A percentile compares a stretch with the other conserved stretches of the same genome.
phyloP scores from a whole-genome alignment of 2,797 vertebrate genomes.

The Euthynnus affinis region DNA sequence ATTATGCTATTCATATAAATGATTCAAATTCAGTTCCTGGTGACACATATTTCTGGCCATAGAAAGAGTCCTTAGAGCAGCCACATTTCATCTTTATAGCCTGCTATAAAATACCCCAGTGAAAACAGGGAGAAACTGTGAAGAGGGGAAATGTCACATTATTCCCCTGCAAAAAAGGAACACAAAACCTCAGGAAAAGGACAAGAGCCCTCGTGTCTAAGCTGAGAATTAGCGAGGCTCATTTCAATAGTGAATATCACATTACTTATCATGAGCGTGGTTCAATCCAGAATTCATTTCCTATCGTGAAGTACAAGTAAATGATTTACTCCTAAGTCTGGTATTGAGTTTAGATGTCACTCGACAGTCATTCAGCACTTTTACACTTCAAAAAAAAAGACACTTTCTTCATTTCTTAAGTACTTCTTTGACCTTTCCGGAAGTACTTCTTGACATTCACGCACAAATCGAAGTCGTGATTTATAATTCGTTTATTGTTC shows the following conservation, averaged over 20 bases:
- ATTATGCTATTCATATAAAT: no score
- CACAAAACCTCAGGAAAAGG: slow-evolving; percentile 61
- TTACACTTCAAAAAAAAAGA: slow-evolving; percentile 7
- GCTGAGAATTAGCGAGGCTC: slow-evolving; percentile 40
- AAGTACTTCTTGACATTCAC: slow-evolving; percentile 28
- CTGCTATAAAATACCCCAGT: slow-evolving; percentile 72
- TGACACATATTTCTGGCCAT: no score
- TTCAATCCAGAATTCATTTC: slow-evolving; percentile 26
- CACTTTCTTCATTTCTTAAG: slow-evolving; percentile 13
- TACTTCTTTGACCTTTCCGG: slow-evolving; percentile 52
- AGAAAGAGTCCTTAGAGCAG: slow-evolving; percentile 70
- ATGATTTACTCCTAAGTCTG: slow-evolving; percentile 4
- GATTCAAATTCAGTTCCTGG: no score
- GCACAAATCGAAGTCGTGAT: slow-evolving; percentile 46
- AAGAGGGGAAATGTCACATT: slow-evolving; percentile 78
- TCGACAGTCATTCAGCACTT: background rate
- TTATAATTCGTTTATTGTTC: slow-evolving; percentile 51
- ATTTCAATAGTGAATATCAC: slow-evolving; percentile 35
- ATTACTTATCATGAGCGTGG: slow-evolving; percentile 13
- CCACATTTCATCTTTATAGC: slow-evolving; percentile 83
- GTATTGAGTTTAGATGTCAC: background rate
- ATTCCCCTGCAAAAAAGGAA: slow-evolving; percentile 58
- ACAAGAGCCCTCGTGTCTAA: slow-evolving; percentile 68
- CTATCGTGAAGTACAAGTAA: slow-evolving; percentile 5
- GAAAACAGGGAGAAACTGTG: slow-evolving; percentile 72